phyloP scores from a whole-genome alignment of 2,888 invertebrate species.

The Girardia tigrina region DNA sequence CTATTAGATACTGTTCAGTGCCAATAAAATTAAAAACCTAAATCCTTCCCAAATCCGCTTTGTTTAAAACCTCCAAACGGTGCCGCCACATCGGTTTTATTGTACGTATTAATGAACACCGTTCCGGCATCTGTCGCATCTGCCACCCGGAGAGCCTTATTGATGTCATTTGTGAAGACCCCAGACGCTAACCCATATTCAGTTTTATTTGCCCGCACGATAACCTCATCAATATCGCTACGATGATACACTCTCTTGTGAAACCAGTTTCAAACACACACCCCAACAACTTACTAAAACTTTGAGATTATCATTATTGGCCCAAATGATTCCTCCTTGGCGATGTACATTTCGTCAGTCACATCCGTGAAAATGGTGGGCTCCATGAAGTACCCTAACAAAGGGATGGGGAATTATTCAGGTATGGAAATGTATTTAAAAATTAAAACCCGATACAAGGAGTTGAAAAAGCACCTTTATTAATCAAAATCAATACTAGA shows the following conservation, averaged over 20 bases:
- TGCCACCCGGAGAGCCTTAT: slow-evolving; percentile 66
- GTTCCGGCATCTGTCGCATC: slow-evolving; percentile 82
- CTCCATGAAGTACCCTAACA: slow-evolving; percentile 65
- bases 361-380: slow-evolving; percentile 86
- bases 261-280: no score
- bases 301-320: slow-evolving; percentile 89
- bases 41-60: slow-evolving; percentile 87
- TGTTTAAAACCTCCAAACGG: slow-evolving; percentile 95
- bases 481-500: no score
- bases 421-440: no score
- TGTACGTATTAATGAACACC: slow-evolving; percentile 89
- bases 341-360: slow-evolving; percentile 74
- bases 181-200: slow-evolving; percentile 87
- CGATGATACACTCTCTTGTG: no score
- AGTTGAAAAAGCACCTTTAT: no score
- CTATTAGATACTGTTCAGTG: no score
- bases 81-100: slow-evolving; percentile 91
- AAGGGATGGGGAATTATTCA: no score
- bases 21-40: no score
- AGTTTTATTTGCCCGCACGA: slow-evolving; percentile 72
- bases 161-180: slow-evolving; percentile 75
- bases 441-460: no score
- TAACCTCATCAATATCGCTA: slow-evolving; percentile 69
- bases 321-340: slow-evolving; percentile 86
- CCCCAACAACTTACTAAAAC: slow-evolving; percentile 64